phyloP scores from a whole-genome alignment of 1,140 invertebrate genomes.

The Heliconius congener region DNA sequence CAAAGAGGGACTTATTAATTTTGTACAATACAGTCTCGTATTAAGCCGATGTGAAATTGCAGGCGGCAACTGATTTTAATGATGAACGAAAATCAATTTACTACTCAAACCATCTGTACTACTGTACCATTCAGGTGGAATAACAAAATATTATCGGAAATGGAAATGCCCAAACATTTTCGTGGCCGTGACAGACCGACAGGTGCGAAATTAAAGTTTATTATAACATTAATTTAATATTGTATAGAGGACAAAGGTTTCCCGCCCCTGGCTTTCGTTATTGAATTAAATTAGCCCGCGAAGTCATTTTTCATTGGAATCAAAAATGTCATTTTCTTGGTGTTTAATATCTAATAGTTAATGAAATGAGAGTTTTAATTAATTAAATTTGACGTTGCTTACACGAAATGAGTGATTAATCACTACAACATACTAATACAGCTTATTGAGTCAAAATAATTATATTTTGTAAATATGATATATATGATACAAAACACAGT shows the following conservation, averaged over 20 bases:
- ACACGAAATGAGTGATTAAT: background rate
- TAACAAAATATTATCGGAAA: constrained; percentile 56
- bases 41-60: constrained; percentile 14
- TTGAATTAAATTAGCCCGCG: constrained; percentile 35
- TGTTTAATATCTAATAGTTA: constrained; percentile 12
- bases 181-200: constrained; percentile 45
- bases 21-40: background rate
- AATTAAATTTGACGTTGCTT: background rate
- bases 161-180: constrained; percentile 48
- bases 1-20: constrained; percentile 5
- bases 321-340: constrained; percentile 16
- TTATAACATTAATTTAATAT: constrained; percentile 62
- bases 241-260: constrained; percentile 48
- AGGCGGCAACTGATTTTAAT: constrained; percentile 28
- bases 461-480: too few relatives aligned
- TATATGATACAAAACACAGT: too few relatives aligned
- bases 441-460: too few relatives aligned
- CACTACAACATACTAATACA: too few relatives aligned
- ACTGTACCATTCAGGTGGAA: constrained; percentile 14
- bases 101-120: constrained; percentile 24
- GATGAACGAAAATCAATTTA: constrained; percentile 32
- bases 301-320: constrained; percentile 31
- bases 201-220: constrained; percentile 68
- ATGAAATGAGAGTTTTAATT: constrained; percentile 7
- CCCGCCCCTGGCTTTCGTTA: constrained; percentile 41